Conservation (phyloP, 1,140 invertebrate species). For the Panonychus citri region DNA sequence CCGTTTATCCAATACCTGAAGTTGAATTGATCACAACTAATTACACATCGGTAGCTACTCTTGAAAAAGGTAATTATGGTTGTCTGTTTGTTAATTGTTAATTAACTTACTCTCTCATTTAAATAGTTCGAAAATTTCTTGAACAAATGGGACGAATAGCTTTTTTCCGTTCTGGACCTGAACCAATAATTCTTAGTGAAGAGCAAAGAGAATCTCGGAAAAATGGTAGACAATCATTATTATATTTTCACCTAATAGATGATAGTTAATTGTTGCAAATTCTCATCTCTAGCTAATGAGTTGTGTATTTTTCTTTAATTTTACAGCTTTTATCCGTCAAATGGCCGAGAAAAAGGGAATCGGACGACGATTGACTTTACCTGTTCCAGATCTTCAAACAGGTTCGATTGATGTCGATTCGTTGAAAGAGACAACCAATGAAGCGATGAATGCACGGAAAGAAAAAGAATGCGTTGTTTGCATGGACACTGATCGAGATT, state of each 20-base stretch:
- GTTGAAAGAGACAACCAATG: not conserved
- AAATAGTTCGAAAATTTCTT: conserved; percentile 22
- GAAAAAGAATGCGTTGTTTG: conserved; percentile 29
- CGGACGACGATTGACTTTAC: conserved; percentile 4
- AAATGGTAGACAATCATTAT: conserved; percentile 18
- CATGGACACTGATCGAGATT: conserved; percentile 24
- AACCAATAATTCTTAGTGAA: conserved; percentile 25
- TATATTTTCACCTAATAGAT: too few relatives aligned
- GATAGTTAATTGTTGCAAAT: not conserved
- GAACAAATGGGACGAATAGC: conserved; percentile 28
- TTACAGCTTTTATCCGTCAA: conserved; percentile 11
- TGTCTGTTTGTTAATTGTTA: not conserved
- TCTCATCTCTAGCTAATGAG: too few relatives aligned
- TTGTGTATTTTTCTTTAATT: not conserved
- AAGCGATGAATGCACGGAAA: not conserved
- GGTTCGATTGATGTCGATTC: conserved; percentile 1
- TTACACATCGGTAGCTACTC: conserved; percentile 19
- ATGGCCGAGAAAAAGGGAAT: conserved; percentile 11
- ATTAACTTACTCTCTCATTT: not conserved
- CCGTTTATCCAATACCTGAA: conserved; percentile 28
- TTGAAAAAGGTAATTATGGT: conserved; percentile 22
- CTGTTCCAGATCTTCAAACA: conserved; percentile 9
- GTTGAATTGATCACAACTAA: conserved; percentile 24
- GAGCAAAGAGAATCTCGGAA: conserved; percentile 25
- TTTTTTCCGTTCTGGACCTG: conserved; percentile 25